phyloP scores from a whole-genome alignment of 1,140 invertebrate species.

The Chymomyza costata region DNA sequence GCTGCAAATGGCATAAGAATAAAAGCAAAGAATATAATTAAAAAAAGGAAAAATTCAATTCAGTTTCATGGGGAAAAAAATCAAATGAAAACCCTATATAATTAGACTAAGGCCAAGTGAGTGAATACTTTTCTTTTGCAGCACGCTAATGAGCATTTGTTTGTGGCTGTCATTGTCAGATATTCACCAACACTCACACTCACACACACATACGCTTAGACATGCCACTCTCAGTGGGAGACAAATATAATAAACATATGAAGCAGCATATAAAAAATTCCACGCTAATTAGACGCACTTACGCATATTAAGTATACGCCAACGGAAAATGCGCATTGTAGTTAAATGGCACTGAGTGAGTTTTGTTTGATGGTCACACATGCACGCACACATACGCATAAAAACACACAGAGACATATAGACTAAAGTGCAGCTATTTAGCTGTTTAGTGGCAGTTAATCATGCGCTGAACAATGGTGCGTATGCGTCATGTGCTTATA shows the following conservation, averaged over 20 bases:
- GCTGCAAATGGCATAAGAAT: constrained; percentile 78
- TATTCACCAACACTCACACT: neutral
- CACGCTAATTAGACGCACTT: constrained; percentile 21
- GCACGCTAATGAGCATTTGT: constrained; percentile 21
- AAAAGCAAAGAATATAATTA: constrained; percentile 13
- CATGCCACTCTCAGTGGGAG: too few species aligned
- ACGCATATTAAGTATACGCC: constrained; percentile 4
- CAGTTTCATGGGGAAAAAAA: too few species aligned
- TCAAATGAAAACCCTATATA: neutral
- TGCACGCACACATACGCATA: too few species aligned
- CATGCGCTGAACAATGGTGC: too few species aligned
- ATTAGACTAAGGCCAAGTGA: too few species aligned
- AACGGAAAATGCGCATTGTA: neutral
- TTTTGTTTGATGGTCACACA: constrained; percentile 1
- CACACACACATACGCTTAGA: neutral
- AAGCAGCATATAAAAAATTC: neutral
- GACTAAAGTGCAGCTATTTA: neutral
- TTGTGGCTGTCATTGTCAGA: constrained; percentile 5
- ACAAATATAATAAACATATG: too few species aligned
- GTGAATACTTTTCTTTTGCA: neutral
- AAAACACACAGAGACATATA: too few species aligned
- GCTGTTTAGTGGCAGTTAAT: too few species aligned
- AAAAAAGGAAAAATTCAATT: constrained; percentile 20
- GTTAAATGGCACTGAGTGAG: constrained; percentile 15
- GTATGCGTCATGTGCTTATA: too few species aligned